Evolutionary conservation across 2,888 invertebrate species (phyloP), one percentile per base, ranked within the genome.

Genomic region (Gnatocerus cornutus): DNA sequence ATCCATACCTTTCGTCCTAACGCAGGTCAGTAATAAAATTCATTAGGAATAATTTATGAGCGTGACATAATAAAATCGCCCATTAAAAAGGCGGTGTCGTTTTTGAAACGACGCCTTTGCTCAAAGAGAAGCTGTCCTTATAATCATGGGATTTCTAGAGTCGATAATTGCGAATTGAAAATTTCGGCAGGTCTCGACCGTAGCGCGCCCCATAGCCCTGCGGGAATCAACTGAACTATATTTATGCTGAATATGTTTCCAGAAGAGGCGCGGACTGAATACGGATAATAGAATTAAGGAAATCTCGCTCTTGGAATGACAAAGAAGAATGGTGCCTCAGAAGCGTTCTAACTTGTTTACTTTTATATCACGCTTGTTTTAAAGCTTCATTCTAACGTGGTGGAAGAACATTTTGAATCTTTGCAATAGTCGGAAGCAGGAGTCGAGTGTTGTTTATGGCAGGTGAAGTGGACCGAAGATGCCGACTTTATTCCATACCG

Each of bases 131-230:
- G 27, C 70, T 30, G 68, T 62, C 59, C 69, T 68, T 73, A 73
- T 76, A 75, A 77, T 75, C 74, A 74, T 55, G 69, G 72, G 72
- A 68, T 69, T 67, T 75, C 67, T 62, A 61, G 73, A 74, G 74
- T 73, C 75, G 78, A 79, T 81, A 81, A 81, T 81, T 81, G 81
- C 76, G 79, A 81, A 82, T 82, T 81, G 81, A 80, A 81, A 82
- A 81, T 82, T 81, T 81, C 77, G 77, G 79, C 80, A 80, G 79
- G 79, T 79, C 75, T 75, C 77, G 77, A 76, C 77, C 78, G 79
- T 74, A 74, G 77, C 76, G 76, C 76, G 76, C 74, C 75, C 70
- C 72, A 59, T 41, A 48, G 76, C 77, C 81, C 78, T 78, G 69
- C 73, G 80, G 80, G 79, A 80, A 78, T 79, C 76, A 74, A 71